phyloP scores from a whole-genome alignment of 2,888 invertebrate species.

The Liodrosophila aerea region DNA sequence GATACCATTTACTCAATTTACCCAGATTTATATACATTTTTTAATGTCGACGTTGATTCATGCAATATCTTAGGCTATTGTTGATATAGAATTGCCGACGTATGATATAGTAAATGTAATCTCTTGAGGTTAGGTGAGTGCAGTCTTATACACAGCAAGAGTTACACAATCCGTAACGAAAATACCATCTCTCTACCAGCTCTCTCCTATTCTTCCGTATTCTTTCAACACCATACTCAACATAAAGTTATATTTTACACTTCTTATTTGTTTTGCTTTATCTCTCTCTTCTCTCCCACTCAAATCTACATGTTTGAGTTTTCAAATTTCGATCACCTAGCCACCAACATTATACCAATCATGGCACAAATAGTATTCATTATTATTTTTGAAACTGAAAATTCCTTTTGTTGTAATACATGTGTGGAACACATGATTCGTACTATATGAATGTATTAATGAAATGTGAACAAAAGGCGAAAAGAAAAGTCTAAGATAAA shows the following conservation, averaged over 20 bases:
- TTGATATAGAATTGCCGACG: slow-evolving; percentile 22
- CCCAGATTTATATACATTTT: no score
- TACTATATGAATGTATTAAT: slow-evolving; percentile 24
- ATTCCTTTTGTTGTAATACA: slow-evolving; percentile 38
- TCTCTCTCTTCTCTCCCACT: slow-evolving; percentile 16
- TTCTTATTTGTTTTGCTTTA: slow-evolving; percentile 11
- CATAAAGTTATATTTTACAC: slow-evolving; percentile 23
- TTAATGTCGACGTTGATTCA: neutral
- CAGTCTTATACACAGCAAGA: slow-evolving; percentile 11
- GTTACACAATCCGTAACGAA: slow-evolving; percentile 25
- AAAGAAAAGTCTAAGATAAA: slow-evolving; percentile 27
- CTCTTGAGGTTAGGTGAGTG: slow-evolving; percentile 28
- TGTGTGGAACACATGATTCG: slow-evolving; percentile 32
- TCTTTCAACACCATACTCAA: slow-evolving; percentile 46
- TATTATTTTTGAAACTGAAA: slow-evolving; percentile 31
- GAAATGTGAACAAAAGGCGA: slow-evolving; percentile 25
- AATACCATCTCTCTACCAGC: slow-evolving; percentile 10
- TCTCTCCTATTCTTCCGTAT: slow-evolving; percentile 43
- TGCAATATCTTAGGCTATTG: slow-evolving; percentile 25
- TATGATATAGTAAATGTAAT: slow-evolving; percentile 9
- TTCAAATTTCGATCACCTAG: slow-evolving; percentile 30
- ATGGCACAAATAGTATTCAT: slow-evolving; percentile 44
- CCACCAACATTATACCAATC: slow-evolving; percentile 33
- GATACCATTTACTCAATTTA: neutral
- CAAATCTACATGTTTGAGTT: slow-evolving; percentile 19